Evolutionary conservation across 2,888 invertebrate species (phyloP).

Genomic region (Teleiodes luculella): DNA sequence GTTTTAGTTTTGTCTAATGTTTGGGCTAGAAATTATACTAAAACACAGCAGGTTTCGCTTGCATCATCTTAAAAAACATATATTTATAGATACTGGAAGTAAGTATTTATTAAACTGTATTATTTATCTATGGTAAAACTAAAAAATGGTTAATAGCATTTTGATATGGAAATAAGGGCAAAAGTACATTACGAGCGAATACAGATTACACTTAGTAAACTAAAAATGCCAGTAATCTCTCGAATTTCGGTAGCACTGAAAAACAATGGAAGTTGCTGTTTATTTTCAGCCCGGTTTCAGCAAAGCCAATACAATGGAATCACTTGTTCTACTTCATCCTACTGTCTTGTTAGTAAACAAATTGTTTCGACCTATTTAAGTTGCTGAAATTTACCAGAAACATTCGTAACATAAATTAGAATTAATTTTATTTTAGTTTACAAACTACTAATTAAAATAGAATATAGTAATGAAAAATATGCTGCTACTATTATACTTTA

Average conservation of each 20-base stretch:
- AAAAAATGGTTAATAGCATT: too few relatives aligned
- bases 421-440: neutral
- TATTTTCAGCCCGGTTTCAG: constrained; percentile 36
- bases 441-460: neutral
- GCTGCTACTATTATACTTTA: too few relatives aligned
- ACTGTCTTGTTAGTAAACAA: constrained; percentile 13
- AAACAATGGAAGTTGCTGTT: constrained; percentile 35
- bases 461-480: too few relatives aligned
- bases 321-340: constrained; percentile 22
- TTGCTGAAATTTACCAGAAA: neutral
- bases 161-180: too few relatives aligned
- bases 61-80: too few relatives aligned
- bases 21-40: too few relatives aligned
- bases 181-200: too few relatives aligned
- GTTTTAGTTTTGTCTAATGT: too few relatives aligned
- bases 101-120: too few relatives aligned
- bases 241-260: constrained; percentile 18
- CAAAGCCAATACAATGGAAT: constrained; percentile 36
- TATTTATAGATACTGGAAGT: too few relatives aligned
- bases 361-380: neutral
- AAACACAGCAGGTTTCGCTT: too few relatives aligned
- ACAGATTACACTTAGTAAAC: neutral
- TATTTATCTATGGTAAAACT: too few relatives aligned
- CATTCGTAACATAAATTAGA: neutral
- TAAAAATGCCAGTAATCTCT: neutral